These are phyloP conservation scores for Patella depressa DNA, from an alignment of 2,888 invertebrate genomes.

Conservation along the genomic window DNA sequence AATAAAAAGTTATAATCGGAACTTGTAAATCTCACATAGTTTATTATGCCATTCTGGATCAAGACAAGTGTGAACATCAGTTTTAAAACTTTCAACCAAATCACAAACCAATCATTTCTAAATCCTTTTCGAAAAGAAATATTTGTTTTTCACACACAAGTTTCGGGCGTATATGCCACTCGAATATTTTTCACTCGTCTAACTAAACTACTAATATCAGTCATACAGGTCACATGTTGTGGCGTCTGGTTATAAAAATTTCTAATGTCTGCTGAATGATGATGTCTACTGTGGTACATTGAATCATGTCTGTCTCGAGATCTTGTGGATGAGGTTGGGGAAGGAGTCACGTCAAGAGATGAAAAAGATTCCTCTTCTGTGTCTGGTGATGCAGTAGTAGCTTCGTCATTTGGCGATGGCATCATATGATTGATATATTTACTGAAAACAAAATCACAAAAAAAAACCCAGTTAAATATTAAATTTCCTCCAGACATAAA, in stretches of 20 bases:
- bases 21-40: no score
- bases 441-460: slow-evolving; percentile 39
- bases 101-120: no score
- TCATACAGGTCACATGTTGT: slow-evolving; percentile 53
- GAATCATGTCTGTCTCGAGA: neutral
- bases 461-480: no score
- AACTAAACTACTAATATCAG: slow-evolving; percentile 61
- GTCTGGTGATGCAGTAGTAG: slow-evolving; percentile 35
- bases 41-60: no score
- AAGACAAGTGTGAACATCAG: no score
- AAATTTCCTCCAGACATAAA: no score
- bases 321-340: neutral
- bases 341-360: neutral
- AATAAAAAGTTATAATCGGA: no score
- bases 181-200: slow-evolving; percentile 63
- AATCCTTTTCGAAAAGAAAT: no score
- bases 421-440: slow-evolving; percentile 57
- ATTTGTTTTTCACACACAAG: slow-evolving; percentile 42
- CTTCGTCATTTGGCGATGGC: slow-evolving; percentile 51
- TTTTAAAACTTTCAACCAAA: no score
- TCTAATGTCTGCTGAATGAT: slow-evolving; percentile 1
- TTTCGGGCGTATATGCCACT: slow-evolving; percentile 61
- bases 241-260: slow-evolving; percentile 35
- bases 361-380: slow-evolving; percentile 31
- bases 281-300: neutral